Base-by-base conservation (phyloP, 1,140 invertebrate species). In the Linepithema humile region DNA sequence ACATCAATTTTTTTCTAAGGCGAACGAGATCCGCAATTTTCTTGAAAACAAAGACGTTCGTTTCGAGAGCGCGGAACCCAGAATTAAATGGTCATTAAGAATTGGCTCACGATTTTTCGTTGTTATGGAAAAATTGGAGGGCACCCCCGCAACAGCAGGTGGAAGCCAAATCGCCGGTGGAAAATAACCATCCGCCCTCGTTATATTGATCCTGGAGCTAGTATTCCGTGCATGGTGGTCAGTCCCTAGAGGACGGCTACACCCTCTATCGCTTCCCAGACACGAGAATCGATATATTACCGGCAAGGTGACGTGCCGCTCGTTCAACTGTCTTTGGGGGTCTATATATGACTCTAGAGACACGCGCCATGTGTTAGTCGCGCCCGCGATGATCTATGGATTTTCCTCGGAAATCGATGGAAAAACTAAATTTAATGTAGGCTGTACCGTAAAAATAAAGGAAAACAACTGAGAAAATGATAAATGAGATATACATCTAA, bases 201-300 rank as follows among this genome's bases (percentile, higher is more conserved):
- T 83, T 74, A 82, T n/a, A n/a, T 59, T 60, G 75, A 35, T 59
- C 29, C 10, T 75, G 74, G 53, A 55, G 29, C 26, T 55, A 45
- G 57, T 64, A 70, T 65, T n/a, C 69, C 74, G 26, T 43, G 80
- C 82, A 89, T 84, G 84, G 87, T 89, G 87, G 88, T 87, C 88
- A 84, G 59, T 57, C 53, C 57, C 35, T 40, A 32, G 74, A 65
- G 78, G 55, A 85, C 70, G 82, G 65, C 50, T 85, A 82, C 73
- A 84, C 62, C 69, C 88, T 87, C 57, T 32, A 45, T 50, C 62
- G 69, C 80, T 89, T 90, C 82, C 62, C 78, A 50, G 82, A 85
- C 88, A 89, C 88, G 70, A 87, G 83, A 82, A 89, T 92, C 91
- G 84, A 93, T 93, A 92, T 92, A 92, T 92, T 91, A 91, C 88